These are phyloP conservation scores for Spinus olivaceus DNA, from an alignment of 2,797 vertebrate genomes.

Conservation along the genomic window DNA sequence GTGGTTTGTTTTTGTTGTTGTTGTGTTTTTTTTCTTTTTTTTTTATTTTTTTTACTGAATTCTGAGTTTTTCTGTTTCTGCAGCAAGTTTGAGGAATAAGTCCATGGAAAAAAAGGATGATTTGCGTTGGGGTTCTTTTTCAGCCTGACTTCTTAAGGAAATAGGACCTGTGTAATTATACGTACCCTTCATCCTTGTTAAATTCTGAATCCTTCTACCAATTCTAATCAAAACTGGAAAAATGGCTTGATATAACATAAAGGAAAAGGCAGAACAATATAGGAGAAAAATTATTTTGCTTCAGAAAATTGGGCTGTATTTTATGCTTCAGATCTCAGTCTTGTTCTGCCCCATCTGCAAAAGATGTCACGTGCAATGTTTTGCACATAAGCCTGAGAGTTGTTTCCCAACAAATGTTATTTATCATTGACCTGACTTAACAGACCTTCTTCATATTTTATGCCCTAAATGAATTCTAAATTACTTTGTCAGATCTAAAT, in stretches of 20 bases:
- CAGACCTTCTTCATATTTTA: background rate
- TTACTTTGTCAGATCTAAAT: background rate
- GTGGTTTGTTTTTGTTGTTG: too few species aligned
- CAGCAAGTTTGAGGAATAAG: background rate
- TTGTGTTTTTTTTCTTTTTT: too few species aligned
- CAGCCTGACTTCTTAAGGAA: background rate
- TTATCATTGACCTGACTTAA: background rate
- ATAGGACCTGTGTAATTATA: background rate
- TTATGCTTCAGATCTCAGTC: background rate
- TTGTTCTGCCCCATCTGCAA: background rate
- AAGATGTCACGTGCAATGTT: accelerated
- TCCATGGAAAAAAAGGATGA: background rate
- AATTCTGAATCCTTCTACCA: background rate
- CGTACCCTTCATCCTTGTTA: background rate
- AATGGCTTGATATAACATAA: background rate
- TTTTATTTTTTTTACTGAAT: background rate
- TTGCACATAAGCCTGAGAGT: background rate
- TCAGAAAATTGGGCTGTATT: background rate
- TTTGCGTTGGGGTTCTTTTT: background rate
- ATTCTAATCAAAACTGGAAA: background rate
- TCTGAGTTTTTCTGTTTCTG: background rate
- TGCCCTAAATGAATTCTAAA: background rate
- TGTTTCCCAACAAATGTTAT: background rate
- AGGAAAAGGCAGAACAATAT: background rate
- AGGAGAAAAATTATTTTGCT: background rate